Evolutionary conservation across 1,140 invertebrate species (phyloP).

Genomic region (Yoshiicerus persimilis): DNA sequence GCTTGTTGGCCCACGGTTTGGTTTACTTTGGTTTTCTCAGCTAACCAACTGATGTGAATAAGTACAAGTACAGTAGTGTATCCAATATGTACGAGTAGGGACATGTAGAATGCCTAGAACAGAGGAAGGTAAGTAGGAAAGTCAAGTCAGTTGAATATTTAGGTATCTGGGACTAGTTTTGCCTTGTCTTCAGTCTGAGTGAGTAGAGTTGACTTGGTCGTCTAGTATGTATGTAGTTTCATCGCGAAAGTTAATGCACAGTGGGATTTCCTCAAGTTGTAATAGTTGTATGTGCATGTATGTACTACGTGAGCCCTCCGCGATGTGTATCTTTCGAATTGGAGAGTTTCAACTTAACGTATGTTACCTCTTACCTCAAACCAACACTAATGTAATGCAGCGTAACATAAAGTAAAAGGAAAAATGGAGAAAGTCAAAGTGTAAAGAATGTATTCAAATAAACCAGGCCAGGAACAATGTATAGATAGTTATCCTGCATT

Average conservation of each 20-base stretch:
- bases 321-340: background rate
- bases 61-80: background rate
- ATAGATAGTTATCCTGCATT: too few relatives aligned
- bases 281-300: background rate
- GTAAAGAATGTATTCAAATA: background rate
- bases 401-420: background rate
- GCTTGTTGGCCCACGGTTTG: background rate
- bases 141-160: background rate
- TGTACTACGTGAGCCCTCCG: background rate
- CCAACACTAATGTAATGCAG: background rate
- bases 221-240: background rate
- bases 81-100: background rate
- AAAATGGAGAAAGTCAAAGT: background rate
- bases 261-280: background rate
- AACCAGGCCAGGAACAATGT: too few relatives aligned
- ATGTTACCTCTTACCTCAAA: background rate
- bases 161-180: background rate
- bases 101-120: background rate
- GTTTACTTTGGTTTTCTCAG: background rate
- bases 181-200: background rate
- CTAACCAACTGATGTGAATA: background rate
- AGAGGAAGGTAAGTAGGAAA: background rate
- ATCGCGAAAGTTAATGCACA: constrained; percentile 16
- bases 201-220: background rate
- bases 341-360: background rate